Evolutionary conservation across 2,888 invertebrate genomes (phyloP), one percentile per base, ranked within the genome.

Genomic region (Odontothrips loti): DNA sequence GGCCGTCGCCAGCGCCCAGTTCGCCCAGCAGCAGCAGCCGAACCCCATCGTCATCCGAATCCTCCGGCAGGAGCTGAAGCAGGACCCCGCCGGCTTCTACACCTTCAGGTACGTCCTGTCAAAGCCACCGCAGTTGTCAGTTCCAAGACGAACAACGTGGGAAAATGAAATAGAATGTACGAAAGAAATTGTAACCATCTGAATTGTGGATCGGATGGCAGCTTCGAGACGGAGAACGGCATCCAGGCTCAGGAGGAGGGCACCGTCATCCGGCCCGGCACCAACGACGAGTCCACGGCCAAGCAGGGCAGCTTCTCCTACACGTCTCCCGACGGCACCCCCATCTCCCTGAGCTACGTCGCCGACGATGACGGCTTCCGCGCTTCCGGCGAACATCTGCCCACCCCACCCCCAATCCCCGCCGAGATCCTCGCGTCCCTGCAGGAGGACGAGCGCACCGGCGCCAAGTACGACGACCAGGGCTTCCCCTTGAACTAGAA

Each of bases 341-440:
- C 88, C 20, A 88, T 92, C 84, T 85, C 87, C n/a, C 86, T 93
- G 82, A 87, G 88, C 79, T 93, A 92, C 87, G 85, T 89, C 81
- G 93, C 93, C 84, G 92, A 93, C 84, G 92, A 93, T 86, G 91
- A 92, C 84, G 93, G 93, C 82, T 93, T 91, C 89, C 91, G 91
- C 83, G 90, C 93, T 47, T 87, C 89, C 86, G 92, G 88, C 51
- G 86, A 85, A 51, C 88, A 88, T 83, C 84, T 88, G 47, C 88
- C 88, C 8, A 86, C 87, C 1, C 85, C 88, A 3, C 88, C 88
- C 12, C 85, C 85, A 79, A 86, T 88, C 58, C 88, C 88, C 20
- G 84, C 85, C 43, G 87, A 86, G 80, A 88, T 88, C 83, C 85
- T 86, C 10, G 68, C 23, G 11, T 75, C 68, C 68, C 68, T 75